Base-by-base conservation (phyloP, 2,797 vertebrate genomes). In the Trematomus bernacchii region DNA sequence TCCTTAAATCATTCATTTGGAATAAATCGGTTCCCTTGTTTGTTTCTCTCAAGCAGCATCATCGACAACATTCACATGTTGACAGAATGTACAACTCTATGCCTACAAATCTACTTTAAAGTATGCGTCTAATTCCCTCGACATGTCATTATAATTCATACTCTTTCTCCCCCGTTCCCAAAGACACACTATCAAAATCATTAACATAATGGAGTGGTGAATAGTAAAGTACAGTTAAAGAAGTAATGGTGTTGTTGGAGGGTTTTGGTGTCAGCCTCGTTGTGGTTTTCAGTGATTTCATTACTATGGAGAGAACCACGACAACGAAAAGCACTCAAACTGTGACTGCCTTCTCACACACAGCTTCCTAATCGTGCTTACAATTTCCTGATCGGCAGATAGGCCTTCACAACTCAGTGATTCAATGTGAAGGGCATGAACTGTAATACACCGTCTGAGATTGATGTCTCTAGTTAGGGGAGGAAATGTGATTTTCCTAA, bases 21-120 rank as follows among this genome's bases (percentile, higher is more conserved):
- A 92, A 92, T 77, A 77, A 87, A 87, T 88, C 43, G 52, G 60
- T 84, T 37, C 84, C 79, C 85, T 68, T 84, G 85, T 89, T 89
- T 87, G 85, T 86, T 84, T 84, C 73, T 68, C 66, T 73, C 70
- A 71, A 84, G 40, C 27, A 65, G 21, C 84, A 87, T 77, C 72
- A 83, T 80, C 46, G 40, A 79, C 55, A 87, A 84, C 75, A 77
- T 59, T 77, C 60, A 61, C 83, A 71, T 84, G 84, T 82, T 74
- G 71, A 85, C 77, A 77, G 76, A 74, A 63, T 64, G 65, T 62
- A 77, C 73, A 72, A 76, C 71, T 71, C 18, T 14, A 10, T 55
- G 43, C 21, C 30, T 13, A 18, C 40, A 10, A 58, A 21, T 83
- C 74, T 42, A 54, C 53, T 74, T 64, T 44, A 27, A 64, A 47